Percentiles rank a stretch among this genome's conserved stretches.
Conservation (phyloP, 2,113 vertebrate genomes). For the Labrus mixtus region DNA sequence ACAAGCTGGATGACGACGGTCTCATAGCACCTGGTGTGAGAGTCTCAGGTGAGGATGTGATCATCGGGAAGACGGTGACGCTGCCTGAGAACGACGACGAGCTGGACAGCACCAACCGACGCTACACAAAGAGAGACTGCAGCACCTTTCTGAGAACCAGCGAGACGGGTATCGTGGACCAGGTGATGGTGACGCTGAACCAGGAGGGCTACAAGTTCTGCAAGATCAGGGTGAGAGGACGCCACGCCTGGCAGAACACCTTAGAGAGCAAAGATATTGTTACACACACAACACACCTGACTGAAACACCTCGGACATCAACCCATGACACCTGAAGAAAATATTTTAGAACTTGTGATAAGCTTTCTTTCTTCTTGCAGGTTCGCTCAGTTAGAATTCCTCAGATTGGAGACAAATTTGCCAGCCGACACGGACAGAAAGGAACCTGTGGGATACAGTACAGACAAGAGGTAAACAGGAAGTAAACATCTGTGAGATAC, state of each 20-base stretch:
- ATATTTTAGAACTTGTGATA: neutral
- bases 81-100: conserved; percentile 97
- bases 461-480: conserved; percentile 97
- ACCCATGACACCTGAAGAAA: no score
- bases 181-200: conserved; percentile 99
- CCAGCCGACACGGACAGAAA: conserved; percentile 98
- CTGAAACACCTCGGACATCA: neutral
- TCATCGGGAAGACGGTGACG: conserved; percentile 97
- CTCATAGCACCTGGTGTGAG: conserved; percentile 96
- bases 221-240: conserved; percentile 92
- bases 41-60: conserved; percentile 99
- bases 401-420: conserved; percentile 99
- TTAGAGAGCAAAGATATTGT: no score
- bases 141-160: conserved; percentile 97
- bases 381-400: conserved; percentile 97
- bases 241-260: neutral
- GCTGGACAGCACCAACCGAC: conserved; percentile 92
- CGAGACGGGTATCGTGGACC: conserved; percentile 98
- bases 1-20: conserved; percentile 97
- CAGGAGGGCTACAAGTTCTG: conserved; percentile 99
- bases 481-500: conserved; percentile 76
- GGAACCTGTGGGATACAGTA: conserved; percentile 99
- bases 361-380: conserved; percentile 70
- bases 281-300: neutral
- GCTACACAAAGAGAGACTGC: conserved; percentile 97